Evolutionary conservation across 2,888 invertebrate genomes (phyloP), one percentile per base, ranked within the genome.

Genomic region (Microplitis manilae): DNA sequence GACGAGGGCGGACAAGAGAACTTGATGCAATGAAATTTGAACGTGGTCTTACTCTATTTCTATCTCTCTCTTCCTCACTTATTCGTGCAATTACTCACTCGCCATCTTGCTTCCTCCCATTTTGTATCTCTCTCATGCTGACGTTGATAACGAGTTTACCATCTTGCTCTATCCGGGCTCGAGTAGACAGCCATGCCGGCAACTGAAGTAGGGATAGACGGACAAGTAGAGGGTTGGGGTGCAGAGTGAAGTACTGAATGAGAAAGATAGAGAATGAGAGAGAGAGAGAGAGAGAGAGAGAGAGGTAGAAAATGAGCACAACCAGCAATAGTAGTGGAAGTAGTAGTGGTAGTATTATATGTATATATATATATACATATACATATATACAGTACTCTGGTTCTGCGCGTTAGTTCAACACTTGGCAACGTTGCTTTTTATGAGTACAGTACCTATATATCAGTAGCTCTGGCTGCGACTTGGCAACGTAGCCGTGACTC

Each of bases 1-100:
- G 79, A 78, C 68, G 73, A 71, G 74, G 39, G 50, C 41, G 73
- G 61, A 68, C 62, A 74, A 76, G 83, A 79, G 81, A 84, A 84
- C 84, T 86, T 84, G 85, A 85, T 84, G 87, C 86, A 87, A 87
- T 87, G 87, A 87, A 87, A 87, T 87, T 87, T 86, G 86, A 87
- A 87, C 87, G 84, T 85, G 81, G 79, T 81, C 83, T 83, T 40
- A 15, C 39, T 59, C 39, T 39, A 17, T 39, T 59, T 75, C 59
- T 64, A 13, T 68, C 70, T 65, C 64, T 59, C 41, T 41, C 61
- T 62, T 65, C 1, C 69, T 30, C 50, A 9, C 68, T 41, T 40
- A 73, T 64, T 64, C 7, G 20, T 39, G 9, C 41, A 15, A 8
- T 38, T 9, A n/a, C 62, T 50, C 50, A 50, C 50, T 50, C 1